Evolutionary conservation across 2,113 vertebrate genomes (phyloP), one percentile per base, ranked within the genome.

Genomic region (Oxyura jamaicensis): DNA sequence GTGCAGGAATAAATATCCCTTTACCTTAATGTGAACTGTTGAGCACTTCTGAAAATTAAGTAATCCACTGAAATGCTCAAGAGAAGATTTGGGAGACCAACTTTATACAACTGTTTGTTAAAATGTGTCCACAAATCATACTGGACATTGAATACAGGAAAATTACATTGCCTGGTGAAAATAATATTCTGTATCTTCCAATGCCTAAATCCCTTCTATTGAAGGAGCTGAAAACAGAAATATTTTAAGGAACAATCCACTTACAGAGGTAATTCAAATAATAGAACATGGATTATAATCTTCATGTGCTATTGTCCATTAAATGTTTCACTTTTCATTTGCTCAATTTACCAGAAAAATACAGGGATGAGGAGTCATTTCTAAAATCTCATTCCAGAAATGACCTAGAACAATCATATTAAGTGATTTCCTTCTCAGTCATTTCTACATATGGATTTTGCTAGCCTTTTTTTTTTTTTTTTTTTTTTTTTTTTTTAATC

Each of bases 161-260:
- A 96, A 96, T 88, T 73, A 90, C 65, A 93, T 88, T 90, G 68
- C 26, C 42, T 71, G 39, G 35, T 90, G 85, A 91, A 96, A 91
- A 95, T 83, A 90, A 63, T 69, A 86, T 67, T 91, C 65, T 23
- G 12, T 83, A 36, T 83, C 18, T 52, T 86, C 22, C 48, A 71
- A 19, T 78, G 63, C 46, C 28, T 74, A 91, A 81, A 75, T 71
- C 19, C 13, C 17, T 83, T 68, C n/a, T 29, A 86, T 19, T 74
- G 55, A 93, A 58, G 28, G 72, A 88, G 62, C 8, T 48, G 31
- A 73, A 90, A 93, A 59, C 41, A 93, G 42, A 91, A 90, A 93
- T 94, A 91, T 71, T 88, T 72, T 75, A 78, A 83, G 31, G 28
- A 92, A n/a, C 56, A 93, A 80, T 71, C 55, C 46, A 91, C 28